phyloP scores from a whole-genome alignment of 2,888 invertebrate species.

The Linnaemya vulpina region DNA sequence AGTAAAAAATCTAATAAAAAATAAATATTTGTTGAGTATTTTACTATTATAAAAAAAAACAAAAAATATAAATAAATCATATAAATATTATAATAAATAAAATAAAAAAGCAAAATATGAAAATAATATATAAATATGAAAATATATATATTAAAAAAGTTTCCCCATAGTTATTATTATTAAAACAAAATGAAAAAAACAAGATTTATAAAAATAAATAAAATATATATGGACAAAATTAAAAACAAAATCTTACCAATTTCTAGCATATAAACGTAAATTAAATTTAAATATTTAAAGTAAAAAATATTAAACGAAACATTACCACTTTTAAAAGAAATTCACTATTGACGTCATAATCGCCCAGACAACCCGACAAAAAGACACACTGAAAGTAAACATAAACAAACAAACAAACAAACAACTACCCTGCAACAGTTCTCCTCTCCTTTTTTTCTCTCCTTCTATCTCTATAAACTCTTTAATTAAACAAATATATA shows the following conservation, averaged over 20 bases:
- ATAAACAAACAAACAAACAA: too few species aligned
- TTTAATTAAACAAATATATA: slow-evolving; percentile 66
- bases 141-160: slow-evolving; percentile 71
- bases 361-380: slow-evolving; percentile 8
- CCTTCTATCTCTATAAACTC: slow-evolving; percentile 51
- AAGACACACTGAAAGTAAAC: background rate
- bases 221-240: slow-evolving; percentile 48
- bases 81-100: slow-evolving; percentile 74
- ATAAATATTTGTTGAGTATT: slow-evolving; percentile 82
- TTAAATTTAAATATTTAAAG: slow-evolving; percentile 74
- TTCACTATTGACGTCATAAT: slow-evolving; percentile 8
- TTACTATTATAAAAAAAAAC: slow-evolving; percentile 76
- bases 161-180: slow-evolving; percentile 75
- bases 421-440: slow-evolving; percentile 11
- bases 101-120: slow-evolving; percentile 10
- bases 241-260: slow-evolving; percentile 57
- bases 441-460: slow-evolving; percentile 20
- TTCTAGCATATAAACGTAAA: slow-evolving; percentile 67
- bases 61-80: slow-evolving; percentile 63
- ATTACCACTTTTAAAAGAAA: slow-evolving; percentile 56
- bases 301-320: slow-evolving; percentile 61
- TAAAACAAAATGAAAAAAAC: slow-evolving; percentile 59
- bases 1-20: slow-evolving; percentile 69
- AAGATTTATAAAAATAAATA: slow-evolving; percentile 52
- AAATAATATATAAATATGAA: slow-evolving; percentile 27